phyloP scores from a whole-genome alignment of 2,113 vertebrate genomes.

The Coptodon bakossiorum region DNA sequence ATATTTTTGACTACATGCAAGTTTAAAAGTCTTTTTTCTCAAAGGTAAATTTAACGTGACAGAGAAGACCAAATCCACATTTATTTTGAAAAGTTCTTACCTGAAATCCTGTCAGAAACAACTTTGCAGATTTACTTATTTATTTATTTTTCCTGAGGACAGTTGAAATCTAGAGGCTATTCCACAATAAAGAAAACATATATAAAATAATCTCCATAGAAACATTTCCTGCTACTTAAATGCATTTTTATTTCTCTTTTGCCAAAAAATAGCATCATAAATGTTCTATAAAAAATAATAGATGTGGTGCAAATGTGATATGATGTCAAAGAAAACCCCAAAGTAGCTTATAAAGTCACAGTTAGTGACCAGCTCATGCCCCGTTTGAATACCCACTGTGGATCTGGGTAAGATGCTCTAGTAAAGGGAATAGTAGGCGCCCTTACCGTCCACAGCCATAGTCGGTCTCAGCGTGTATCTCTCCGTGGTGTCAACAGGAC shows the following conservation, averaged over 20 bases:
- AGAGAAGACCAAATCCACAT: background rate
- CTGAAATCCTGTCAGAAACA: background rate
- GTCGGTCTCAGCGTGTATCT: slow-evolving; percentile 68
- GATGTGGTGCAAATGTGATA: background rate
- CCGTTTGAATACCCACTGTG: background rate
- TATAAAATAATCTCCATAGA: background rate
- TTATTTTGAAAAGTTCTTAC: background rate
- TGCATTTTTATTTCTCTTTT: background rate
- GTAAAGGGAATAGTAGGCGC: background rate
- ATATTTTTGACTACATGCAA: background rate
- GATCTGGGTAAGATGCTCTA: background rate
- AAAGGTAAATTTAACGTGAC: background rate
- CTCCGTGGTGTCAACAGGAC: slow-evolving; percentile 69
- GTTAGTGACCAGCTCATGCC: background rate
- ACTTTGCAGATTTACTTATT: background rate
- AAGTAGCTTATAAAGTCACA: background rate
- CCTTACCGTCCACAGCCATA: slow-evolving; percentile 79
- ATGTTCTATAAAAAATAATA: background rate
- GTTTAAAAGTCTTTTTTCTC: background rate
- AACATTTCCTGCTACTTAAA: background rate
- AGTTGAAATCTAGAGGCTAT: background rate
- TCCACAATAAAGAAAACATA: background rate
- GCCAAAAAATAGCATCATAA: background rate
- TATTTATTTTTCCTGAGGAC: background rate
- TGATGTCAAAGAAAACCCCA: background rate